Conservation (phyloP, 2,113 vertebrate species). For the Ursus arctos region DNA sequence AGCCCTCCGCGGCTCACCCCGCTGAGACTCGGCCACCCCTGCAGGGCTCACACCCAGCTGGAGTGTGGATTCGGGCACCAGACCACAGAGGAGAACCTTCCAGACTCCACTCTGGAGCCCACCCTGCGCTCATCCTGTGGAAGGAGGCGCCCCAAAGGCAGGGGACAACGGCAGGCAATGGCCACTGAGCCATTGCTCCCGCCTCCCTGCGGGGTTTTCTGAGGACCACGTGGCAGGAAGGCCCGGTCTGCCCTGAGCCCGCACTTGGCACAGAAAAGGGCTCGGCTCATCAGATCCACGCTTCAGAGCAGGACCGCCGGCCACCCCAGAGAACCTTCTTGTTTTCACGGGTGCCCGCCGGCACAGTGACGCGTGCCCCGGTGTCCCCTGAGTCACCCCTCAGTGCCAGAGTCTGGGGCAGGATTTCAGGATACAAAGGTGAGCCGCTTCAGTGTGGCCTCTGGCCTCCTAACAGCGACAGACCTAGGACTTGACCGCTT, state of each 20-base stretch:
- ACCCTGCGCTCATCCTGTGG: no score
- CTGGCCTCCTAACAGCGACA: not conserved
- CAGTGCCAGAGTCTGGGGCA: not conserved
- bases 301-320: not conserved
- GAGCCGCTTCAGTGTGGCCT: not conserved
- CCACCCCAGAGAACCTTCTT: not conserved
- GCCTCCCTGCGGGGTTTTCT: no score
- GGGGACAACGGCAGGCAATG: no score
- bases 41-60: no score
- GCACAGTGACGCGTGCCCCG: not conserved
- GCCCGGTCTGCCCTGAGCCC: not conserved
- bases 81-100: no score
- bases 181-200: not conserved
- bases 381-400: not conserved
- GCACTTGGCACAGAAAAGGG: not conserved
- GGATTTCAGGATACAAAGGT: not conserved
- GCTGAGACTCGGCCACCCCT: no score
- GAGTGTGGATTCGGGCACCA: no score
- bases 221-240: no score
- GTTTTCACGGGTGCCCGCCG: not conserved
- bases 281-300: accelerated
- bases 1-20: no score
- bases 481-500: not conserved
- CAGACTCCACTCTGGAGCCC: no score
- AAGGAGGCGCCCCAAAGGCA: no score